These are phyloP conservation scores for Melitaea cinxia DNA, from an alignment of 1,140 invertebrate species.

Conservation along the genomic window DNA sequence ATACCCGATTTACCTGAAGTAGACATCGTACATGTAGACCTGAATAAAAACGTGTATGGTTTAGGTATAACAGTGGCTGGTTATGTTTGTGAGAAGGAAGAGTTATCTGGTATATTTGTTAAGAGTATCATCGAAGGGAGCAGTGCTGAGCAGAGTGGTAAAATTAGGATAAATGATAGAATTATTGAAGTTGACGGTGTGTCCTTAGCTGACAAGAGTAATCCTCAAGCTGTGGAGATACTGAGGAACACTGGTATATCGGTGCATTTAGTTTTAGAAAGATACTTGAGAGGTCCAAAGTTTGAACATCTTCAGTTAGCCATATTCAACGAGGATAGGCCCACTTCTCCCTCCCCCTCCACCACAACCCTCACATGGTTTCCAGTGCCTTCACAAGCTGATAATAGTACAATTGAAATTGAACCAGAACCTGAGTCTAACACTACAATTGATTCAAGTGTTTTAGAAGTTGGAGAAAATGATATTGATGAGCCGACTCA, in stretches of 20 bases:
- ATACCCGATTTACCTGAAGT: constrained; percentile 78
- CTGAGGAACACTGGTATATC: constrained; percentile 90
- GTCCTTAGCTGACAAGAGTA: constrained; percentile 91
- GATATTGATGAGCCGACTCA: constrained; percentile 80
- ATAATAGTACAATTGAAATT: constrained; percentile 82
- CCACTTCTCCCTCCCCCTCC: constrained; percentile 86
- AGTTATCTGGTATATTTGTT: constrained; percentile 97
- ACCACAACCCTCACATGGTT: constrained; percentile 88
- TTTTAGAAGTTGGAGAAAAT: constrained; percentile 77
- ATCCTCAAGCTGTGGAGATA: constrained; percentile 95
- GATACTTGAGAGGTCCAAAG: constrained; percentile 93
- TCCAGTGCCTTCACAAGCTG: constrained; percentile 84
- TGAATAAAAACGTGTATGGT: constrained; percentile 86
- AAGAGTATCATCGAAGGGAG: constrained; percentile 96
- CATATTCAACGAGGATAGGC: constrained; percentile 87
- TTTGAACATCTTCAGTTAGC: constrained; percentile 94
- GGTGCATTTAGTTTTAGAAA: constrained; percentile 90
- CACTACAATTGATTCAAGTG: constrained; percentile 84
- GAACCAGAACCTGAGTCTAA: constrained; percentile 86
- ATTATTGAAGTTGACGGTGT: constrained; percentile 94
- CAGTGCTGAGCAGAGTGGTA: constrained; percentile 92
- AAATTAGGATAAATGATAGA: constrained; percentile 95
- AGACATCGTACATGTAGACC: constrained; percentile 83
- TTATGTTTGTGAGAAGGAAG: constrained; percentile 89
- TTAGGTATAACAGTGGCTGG: constrained; percentile 86